phyloP scores from a whole-genome alignment of 2,888 invertebrate genomes.

The Germaria angustata region DNA sequence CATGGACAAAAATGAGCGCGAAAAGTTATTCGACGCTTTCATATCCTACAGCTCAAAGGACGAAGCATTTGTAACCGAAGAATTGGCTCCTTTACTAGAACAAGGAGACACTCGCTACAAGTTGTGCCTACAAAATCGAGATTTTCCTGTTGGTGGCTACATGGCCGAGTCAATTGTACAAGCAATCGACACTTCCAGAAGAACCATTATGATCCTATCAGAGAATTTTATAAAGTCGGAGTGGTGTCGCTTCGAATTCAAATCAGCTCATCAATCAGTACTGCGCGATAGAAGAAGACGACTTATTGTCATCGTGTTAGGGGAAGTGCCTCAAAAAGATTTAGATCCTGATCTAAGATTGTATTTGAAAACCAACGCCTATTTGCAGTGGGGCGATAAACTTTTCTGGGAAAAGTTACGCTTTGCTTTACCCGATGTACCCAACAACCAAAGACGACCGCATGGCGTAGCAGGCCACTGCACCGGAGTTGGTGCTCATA shows the following conservation, averaged over 20 bases:
- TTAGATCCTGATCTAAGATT: conserved; percentile 94
- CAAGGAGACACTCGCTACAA: conserved; percentile 89
- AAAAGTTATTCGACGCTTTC: conserved; percentile 96
- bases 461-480: conserved; percentile 74
- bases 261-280: conserved; percentile 94
- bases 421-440: conserved; percentile 92
- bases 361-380: conserved; percentile 94
- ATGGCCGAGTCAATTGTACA: conserved; percentile 96
- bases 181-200: conserved; percentile 93
- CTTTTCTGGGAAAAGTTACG: conserved; percentile 97
- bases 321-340: conserved; percentile 92
- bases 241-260: conserved; percentile 97
- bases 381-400: conserved; percentile 95
- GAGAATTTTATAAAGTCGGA: conserved; percentile 96
- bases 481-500: conserved; percentile 75
- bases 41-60: conserved; percentile 96
- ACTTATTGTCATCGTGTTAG: conserved; percentile 93
- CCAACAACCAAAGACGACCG: conserved; percentile 79
- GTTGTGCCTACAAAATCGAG: conserved; percentile 94
- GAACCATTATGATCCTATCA: conserved; percentile 95
- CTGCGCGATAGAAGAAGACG: conserved; percentile 91
- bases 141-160: conserved; percentile 92
- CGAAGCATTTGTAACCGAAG: conserved; percentile 93
- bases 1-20: conserved; percentile 90
- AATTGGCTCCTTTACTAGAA: conserved; percentile 92